A percentile compares a stretch with the other conserved stretches of the same genome.
Evolutionary conservation across 1,140 invertebrate genomes (phyloP).

Genomic region (Bombus affinis): DNA sequence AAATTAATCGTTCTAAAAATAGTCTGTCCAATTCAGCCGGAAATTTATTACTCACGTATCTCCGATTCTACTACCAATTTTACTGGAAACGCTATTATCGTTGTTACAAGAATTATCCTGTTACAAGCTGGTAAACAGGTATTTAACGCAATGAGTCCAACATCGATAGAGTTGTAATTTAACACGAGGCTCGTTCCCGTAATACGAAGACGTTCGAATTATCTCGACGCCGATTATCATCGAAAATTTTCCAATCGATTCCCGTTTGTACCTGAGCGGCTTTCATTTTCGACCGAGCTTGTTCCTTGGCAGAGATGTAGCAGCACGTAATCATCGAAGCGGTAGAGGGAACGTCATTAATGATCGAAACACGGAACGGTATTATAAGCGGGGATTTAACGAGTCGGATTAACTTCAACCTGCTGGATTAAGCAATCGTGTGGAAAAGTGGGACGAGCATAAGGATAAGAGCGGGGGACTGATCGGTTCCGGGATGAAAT

Average conservation of each 20-base stretch:
- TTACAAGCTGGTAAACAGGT: too few relatives aligned
- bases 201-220: background rate
- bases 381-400: background rate
- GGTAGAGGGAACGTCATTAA: background rate
- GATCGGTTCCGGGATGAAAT: slow-evolving; percentile 11
- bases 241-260: background rate
- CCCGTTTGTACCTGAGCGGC: background rate
- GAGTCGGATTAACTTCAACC: slow-evolving; percentile 24
- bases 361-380: background rate
- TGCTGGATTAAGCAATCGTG: slow-evolving; percentile 26
- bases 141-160: background rate
- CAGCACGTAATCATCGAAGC: background rate
- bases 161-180: background rate
- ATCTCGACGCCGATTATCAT: background rate
- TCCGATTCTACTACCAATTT: background rate
- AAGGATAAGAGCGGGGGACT: background rate
- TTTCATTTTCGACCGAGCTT: background rate
- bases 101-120: background rate
- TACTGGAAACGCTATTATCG: background rate
- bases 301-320: background rate
- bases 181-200: background rate
- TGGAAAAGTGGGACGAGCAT: slow-evolving; percentile 39
- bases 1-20: too few relatives aligned
- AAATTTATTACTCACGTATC: background rate
- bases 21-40: background rate